Base-by-base conservation (phyloP, 35 echinoderm and acorn worm species). In the Ophioderma brevispina region DNA sequence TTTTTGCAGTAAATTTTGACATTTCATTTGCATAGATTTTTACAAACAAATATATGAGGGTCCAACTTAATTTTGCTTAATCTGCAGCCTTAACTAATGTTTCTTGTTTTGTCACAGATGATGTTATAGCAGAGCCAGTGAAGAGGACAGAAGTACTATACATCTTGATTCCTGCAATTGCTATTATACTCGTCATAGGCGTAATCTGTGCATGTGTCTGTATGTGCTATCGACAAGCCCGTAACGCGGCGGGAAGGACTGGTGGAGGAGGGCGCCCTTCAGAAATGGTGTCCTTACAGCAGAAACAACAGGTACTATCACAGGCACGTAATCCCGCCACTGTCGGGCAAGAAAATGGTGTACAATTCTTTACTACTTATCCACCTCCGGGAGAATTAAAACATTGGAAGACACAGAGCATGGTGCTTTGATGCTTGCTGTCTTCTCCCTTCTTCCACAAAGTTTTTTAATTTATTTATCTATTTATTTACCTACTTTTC, bases 161-260 rank as follows among this genome's bases (percentile, higher is more conserved):
- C 78, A 94, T 98, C 76, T 79, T 98, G 18, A 64, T 98, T 36
- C 96, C 96, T n/a, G 89, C 92, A 0, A 59, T 97, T 0, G 92
- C 95, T 13, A 77, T 94, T 32, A 75, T 92, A 2, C 42, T 94
- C 0, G 30, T 94, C 55, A 90, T 94, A 14, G 76, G 64, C 39
- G 37, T 94, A 1, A 78, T 94, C 36, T 89, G 85, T 86, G 92
- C 90, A 6, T 98, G 96, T 35, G 81, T 98, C 31, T 89, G 81
- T 76, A 84, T 98, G 37, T 98, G 96, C 77, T 89, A 79, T 85
- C 46, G 92, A 32, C 96, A 98, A 38, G n/a, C n/a, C n/a, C 88
- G 89, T 23, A 91, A 42, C 32, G 33, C 86, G 33, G 41, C 89
- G 56, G 64, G 78, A 35, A 28, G 40, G 40, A 87, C 80, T 70